Evolutionary conservation across 2,113 vertebrate genomes (phyloP).

Genomic region (Ceratotherium simum): DNA sequence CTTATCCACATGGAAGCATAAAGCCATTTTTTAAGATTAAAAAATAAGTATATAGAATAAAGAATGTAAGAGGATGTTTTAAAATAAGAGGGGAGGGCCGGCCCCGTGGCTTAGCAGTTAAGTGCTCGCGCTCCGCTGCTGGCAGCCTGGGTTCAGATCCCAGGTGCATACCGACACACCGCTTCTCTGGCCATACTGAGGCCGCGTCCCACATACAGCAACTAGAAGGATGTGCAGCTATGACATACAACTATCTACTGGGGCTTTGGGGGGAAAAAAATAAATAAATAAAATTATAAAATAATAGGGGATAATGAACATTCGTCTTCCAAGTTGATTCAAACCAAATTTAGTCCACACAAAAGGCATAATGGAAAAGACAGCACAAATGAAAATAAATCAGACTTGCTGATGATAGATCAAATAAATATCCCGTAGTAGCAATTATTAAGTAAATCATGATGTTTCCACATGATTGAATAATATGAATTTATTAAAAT

Average conservation of each 20-base stretch:
- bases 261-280: no score
- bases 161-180: no score
- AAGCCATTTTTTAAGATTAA: slow-evolving; percentile 5
- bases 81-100: neutral
- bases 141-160: no score
- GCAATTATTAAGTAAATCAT: slow-evolving; percentile 64
- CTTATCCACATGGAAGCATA: slow-evolving; percentile 9
- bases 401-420: slow-evolving; percentile 18
- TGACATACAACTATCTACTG: no score
- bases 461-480: slow-evolving; percentile 63
- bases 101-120: no score
- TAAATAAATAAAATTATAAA: no score
- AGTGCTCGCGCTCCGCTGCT: no score
- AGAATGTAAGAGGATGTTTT: neutral
- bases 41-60: slow-evolving; percentile 27
- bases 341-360: slow-evolving; percentile 35
- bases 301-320: slow-evolving; percentile 50
- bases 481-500: slow-evolving; percentile 67
- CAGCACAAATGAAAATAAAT: slow-evolving; percentile 54
- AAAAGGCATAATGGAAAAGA: slow-evolving; percentile 43
- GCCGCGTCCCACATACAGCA: no score
- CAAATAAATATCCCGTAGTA: slow-evolving; percentile 49
- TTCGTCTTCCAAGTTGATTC: slow-evolving; percentile 56
- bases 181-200: no score
- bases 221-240: no score